These are phyloP conservation scores for Cyanoliseus patagonus DNA, from an alignment of 2,113 vertebrate species.

Conservation along the genomic window DNA sequence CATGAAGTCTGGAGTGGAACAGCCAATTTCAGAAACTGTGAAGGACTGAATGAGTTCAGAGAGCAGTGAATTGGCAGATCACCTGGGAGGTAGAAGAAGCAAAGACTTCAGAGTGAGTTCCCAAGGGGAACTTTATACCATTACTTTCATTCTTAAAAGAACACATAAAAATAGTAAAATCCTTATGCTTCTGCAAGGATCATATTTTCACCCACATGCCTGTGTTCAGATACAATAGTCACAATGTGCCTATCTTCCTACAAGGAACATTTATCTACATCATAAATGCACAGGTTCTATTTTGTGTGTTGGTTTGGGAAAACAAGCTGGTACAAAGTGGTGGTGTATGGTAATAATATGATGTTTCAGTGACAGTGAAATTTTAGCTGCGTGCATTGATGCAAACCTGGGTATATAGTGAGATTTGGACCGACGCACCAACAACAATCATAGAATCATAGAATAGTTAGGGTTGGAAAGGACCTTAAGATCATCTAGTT, in stretches of 20 bases:
- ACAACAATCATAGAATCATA: neutral
- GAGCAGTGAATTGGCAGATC: neutral
- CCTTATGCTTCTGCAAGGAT: neutral
- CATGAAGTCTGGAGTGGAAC: neutral
- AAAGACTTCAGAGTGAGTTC: neutral
- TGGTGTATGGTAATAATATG: neutral
- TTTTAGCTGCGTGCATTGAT: neutral
- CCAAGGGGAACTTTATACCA: neutral
- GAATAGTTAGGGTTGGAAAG: too few relatives aligned
- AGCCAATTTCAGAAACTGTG: neutral
- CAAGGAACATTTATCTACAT: neutral
- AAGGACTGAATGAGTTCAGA: neutral
- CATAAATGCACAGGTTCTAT: neutral
- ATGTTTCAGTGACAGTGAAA: neutral
- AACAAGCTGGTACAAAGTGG: neutral
- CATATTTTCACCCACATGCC: neutral
- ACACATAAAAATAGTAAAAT: neutral
- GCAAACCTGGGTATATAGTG: neutral
- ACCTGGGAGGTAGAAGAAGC: neutral
- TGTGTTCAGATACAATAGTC: neutral
- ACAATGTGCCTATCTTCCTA: rapidly evolving
- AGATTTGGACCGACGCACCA: neutral
- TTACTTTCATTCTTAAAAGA: neutral
- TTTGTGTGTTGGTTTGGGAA: neutral
- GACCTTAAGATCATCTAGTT: too few relatives aligned